Conservation (phyloP, 2,797 vertebrate genomes). For the Lophotriccus pileatus region DNA sequence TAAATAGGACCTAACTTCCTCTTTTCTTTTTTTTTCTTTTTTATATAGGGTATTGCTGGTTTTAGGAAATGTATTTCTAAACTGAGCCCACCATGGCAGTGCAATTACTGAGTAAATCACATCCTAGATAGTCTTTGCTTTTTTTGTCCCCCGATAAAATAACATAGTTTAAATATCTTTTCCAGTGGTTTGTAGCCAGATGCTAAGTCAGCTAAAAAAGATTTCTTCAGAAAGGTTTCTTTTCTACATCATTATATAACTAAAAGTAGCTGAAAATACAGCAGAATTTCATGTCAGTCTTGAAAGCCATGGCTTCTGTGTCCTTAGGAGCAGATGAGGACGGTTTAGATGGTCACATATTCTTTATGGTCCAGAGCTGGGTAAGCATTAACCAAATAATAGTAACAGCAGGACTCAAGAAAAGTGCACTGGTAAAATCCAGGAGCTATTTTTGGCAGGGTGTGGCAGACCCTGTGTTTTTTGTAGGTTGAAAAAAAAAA, state of each 20-base stretch:
- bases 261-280: slow-evolving; percentile 16
- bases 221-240: slow-evolving; percentile 21
- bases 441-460: background rate
- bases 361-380: background rate
- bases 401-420: background rate
- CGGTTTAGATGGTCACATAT: background rate
- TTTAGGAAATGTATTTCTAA: slow-evolving; percentile 47
- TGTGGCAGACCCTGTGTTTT: background rate
- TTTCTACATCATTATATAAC: slow-evolving; percentile 18
- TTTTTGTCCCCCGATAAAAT: slow-evolving; percentile 5
- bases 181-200: slow-evolving; percentile 47
- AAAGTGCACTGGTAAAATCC: background rate
- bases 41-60: background rate
- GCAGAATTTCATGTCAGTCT: background rate
- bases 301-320: background rate
- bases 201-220: slow-evolving; percentile 55
- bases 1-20: slow-evolving; percentile 4
- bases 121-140: slow-evolving; percentile 41
- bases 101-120: slow-evolving; percentile 48
- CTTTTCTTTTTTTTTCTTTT: background rate
- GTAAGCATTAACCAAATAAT: background rate
- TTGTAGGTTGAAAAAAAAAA: background rate
- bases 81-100: slow-evolving; percentile 34
- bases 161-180: slow-evolving; percentile 55
- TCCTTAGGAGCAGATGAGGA: background rate